Base-by-base conservation (phyloP, 2,113 vertebrate genomes). In the Lates calcarifer region DNA sequence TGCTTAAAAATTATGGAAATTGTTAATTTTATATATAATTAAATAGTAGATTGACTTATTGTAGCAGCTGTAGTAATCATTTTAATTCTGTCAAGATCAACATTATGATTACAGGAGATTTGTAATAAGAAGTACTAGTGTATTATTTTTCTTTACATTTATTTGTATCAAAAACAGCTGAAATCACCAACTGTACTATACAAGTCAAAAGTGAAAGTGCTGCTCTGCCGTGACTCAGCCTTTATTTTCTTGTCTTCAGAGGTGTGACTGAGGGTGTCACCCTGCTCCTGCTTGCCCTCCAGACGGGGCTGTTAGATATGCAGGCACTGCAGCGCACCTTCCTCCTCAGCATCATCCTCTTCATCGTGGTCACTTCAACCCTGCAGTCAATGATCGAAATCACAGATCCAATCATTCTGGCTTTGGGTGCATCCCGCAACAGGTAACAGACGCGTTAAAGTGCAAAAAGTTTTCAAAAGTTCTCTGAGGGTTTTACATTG, bases 321-420 rank as follows among this genome's bases (percentile, higher is more conserved):
- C 94, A 96, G 78, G 89, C 95, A 0, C 91, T 96, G 63, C 96
- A 97, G 79, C 94, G 96, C 77, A 96, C 96, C 87, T 97, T 97
- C 93, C 96, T 97, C 73, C 96, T 97, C 90, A 96, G 96, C 90
- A 96, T 97, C 94, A 97, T 97, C 94, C 95, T 97, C 93, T 97
- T 97, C 94, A 97, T 97, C 3, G 96, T 97, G 58, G 91, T 96
- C 47, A 97, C 96, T 0, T 97, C 96, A 61, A 96, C 96, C 11
- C 89, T 97, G 65, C 96, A 97, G 91, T 97, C 96, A 28, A 96
- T 97, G 96, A 95, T 96, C 2, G 96, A 97, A 79, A 97, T 97
- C 28, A 94, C 96, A 0, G 95, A 97, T 71, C 96, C 96, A 5
- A 86, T 97, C 3, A 91, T 97, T 57, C 88, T 97, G 26, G 96